Conservation (phyloP, 2,888 invertebrate species). For the Nemotelus nigrinus region DNA sequence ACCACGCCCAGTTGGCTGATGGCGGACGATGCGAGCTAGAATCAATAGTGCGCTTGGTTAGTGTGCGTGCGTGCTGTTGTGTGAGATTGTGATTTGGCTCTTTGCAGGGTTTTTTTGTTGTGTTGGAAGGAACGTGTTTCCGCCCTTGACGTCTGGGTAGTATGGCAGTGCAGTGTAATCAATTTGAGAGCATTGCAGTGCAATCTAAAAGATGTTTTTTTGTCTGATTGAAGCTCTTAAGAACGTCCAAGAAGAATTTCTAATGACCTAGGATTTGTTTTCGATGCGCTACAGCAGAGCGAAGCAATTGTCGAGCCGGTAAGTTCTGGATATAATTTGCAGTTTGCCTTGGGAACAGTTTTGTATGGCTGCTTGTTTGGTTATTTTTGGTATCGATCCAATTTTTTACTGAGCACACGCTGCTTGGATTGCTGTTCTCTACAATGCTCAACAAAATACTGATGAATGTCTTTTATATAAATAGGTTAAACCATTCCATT, state of each 20-base stretch:
- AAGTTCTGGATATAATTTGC: conserved; percentile 1
- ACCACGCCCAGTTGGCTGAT: conserved; percentile 51
- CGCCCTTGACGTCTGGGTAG: conserved; percentile 37
- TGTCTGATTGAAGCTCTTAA: conserved; percentile 35
- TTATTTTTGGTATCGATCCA: not conserved
- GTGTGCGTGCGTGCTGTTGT: conserved; percentile 22
- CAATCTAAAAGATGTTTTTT: conserved; percentile 45
- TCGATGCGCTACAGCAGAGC: not conserved
- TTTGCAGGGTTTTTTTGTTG: conserved; percentile 15
- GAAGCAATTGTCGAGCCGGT: not conserved
- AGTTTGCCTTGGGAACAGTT: conserved; percentile 4
- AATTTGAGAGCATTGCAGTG: conserved; percentile 48
- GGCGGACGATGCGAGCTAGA: conserved; percentile 6
- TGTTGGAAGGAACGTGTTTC: conserved; percentile 18
- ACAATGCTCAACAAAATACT: too few species aligned
- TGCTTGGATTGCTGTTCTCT: too few species aligned
- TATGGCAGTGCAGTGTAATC: conserved; percentile 50
- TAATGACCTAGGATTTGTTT: conserved; percentile 26
- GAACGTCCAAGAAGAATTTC: conserved; percentile 5
- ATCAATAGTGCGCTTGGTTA: conserved; percentile 17
- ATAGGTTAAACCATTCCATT: too few species aligned
- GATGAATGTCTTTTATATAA: too few species aligned
- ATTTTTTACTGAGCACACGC: too few species aligned
- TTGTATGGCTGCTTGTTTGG: not conserved
- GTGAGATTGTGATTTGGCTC: not conserved